Conservation (phyloP, 2,113 vertebrate species). For the Lontra canadensis region DNA sequence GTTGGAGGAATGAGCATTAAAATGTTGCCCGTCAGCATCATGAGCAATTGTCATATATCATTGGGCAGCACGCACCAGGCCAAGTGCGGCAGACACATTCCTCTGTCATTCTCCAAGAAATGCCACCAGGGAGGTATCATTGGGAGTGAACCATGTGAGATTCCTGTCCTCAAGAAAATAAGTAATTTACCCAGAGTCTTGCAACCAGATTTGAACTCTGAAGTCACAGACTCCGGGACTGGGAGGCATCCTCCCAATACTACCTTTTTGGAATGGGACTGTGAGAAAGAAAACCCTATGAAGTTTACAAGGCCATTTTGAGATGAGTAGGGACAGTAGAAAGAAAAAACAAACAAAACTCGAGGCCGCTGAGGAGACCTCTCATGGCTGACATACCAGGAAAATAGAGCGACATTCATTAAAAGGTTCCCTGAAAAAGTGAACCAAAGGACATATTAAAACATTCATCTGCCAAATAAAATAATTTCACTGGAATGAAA, state of each 20-base stretch:
- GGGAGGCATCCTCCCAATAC: neutral
- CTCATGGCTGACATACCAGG: neutral
- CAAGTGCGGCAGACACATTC: neutral
- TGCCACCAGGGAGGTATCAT: neutral
- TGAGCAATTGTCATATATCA: neutral
- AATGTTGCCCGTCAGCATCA: neutral
- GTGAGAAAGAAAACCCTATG: neutral
- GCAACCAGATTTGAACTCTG: neutral
- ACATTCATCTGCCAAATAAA: constrained; percentile 70
- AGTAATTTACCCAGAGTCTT: neutral
- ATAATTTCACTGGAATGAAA: constrained; percentile 70
- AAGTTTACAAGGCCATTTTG: neutral
- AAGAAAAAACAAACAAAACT: neutral
- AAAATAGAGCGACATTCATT: constrained; percentile 66
- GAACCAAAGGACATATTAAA: constrained; percentile 58
- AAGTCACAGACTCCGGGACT: neutral
- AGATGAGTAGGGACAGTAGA: neutral
- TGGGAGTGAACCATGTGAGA: neutral
- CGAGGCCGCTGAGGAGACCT: neutral
- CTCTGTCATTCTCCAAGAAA: neutral
- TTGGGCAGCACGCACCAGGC: neutral
- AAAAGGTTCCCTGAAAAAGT: constrained; percentile 36
- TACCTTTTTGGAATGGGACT: neutral
- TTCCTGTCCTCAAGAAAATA: neutral
- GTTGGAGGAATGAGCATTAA: neutral